Conservation (phyloP, 2,888 invertebrate genomes). For the Eupithecia subumbrata region DNA sequence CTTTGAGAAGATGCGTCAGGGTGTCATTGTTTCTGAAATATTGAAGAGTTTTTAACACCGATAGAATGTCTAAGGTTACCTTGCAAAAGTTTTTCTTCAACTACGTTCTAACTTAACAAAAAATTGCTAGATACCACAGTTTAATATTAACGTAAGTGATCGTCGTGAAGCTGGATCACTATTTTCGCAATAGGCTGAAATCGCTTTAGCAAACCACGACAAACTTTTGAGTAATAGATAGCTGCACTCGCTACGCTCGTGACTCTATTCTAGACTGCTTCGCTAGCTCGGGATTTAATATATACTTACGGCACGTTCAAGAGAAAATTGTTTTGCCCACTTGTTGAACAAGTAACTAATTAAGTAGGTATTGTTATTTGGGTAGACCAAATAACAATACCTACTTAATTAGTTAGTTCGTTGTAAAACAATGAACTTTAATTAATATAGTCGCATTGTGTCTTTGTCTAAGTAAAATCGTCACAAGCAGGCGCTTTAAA, state of each 20-base stretch:
- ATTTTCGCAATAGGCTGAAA: not conserved
- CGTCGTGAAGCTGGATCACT: not conserved
- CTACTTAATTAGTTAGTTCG: no score
- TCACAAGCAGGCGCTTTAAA: no score
- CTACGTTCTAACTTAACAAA: not conserved
- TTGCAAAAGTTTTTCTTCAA: not conserved
- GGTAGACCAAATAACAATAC: no score
- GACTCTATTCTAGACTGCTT: no score
- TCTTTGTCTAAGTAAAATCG: no score
- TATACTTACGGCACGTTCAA: no score
- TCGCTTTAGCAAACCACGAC: not conserved
- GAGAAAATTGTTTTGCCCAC: no score
- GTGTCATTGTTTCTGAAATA: slow-evolving; percentile 92
- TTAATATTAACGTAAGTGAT: not conserved
- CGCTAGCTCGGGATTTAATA: no score
- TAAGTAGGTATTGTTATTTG: no score
- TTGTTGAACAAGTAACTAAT: no score
- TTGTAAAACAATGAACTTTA: no score
- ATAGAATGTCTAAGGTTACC: not conserved
- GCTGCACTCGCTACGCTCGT: not conserved
- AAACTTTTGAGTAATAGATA: not conserved
- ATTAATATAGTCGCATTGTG: no score
- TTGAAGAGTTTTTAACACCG: not conserved
- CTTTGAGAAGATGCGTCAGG: slow-evolving; percentile 96
- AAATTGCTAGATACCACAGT: not conserved